Evolutionary conservation across 2,113 vertebrate species (phyloP).

Genomic region (Prionailurus viverrinus): DNA sequence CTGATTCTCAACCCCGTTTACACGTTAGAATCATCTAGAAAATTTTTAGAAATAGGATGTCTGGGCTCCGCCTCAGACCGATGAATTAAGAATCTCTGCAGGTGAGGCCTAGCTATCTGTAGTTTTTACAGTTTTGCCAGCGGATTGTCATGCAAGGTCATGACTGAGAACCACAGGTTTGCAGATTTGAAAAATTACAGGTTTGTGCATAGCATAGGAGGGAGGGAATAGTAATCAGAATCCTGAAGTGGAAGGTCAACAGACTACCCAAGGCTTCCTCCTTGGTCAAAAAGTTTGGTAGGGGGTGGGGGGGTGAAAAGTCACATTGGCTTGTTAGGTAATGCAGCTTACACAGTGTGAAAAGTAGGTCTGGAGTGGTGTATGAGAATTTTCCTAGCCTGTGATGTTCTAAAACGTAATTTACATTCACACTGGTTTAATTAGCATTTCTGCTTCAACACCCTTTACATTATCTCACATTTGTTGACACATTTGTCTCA

Average conservation of each 20-base stretch:
- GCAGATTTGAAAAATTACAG: not conserved
- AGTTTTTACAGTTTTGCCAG: not conserved
- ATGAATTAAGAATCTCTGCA: not conserved
- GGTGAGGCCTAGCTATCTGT: not conserved
- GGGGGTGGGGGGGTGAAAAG: not conserved
- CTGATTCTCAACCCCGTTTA: not conserved
- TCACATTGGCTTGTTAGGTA: not conserved
- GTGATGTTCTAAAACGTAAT: not conserved
- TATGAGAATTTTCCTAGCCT: not conserved
- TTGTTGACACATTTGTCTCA: conserved; percentile 56
- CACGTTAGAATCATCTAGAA: not conserved
- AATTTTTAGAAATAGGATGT: not conserved
- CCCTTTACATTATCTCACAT: conserved; percentile 34
- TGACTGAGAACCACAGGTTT: not conserved
- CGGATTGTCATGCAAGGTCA: not conserved
- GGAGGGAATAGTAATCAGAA: not conserved
- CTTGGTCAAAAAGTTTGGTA: not conserved
- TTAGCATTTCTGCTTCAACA: conserved; percentile 65
- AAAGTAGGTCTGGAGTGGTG: not conserved
- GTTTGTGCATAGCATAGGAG: not conserved
- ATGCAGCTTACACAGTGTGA: not conserved
- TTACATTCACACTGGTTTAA: conserved; percentile 44
- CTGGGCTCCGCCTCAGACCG: not conserved
- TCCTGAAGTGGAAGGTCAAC: not conserved
- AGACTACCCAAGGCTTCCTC: not conserved